A percentile compares a stretch with the other conserved stretches of the same genome.
phyloP scores from a whole-genome alignment of 2,797 vertebrate genomes.

The Sebastes goodei region DNA sequence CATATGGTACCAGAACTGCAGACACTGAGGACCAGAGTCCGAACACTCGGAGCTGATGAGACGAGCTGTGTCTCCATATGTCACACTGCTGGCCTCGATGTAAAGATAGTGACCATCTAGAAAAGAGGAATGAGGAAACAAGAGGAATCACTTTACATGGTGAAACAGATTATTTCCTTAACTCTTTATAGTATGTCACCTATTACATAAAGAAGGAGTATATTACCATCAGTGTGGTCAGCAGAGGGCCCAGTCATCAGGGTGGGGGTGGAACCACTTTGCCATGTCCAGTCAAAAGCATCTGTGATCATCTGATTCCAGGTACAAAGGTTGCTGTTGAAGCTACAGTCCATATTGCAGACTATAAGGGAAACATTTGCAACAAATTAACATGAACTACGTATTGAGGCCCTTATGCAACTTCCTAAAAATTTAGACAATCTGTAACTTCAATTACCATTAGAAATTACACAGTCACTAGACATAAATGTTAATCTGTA shows the following conservation, averaged over 20 bases:
- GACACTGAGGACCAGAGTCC: slow-evolving; percentile 74
- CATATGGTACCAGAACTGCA: slow-evolving; percentile 86
- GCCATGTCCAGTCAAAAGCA: slow-evolving; percentile 82
- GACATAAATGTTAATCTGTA: slow-evolving; percentile 39
- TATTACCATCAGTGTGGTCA: slow-evolving; percentile 79
- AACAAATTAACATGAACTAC: background rate
- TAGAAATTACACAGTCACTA: background rate
- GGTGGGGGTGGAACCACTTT: slow-evolving; percentile 74
- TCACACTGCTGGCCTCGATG: slow-evolving; percentile 69
- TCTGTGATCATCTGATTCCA: slow-evolving; percentile 79
- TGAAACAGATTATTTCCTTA: background rate
- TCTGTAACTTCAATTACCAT: background rate
- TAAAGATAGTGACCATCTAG: slow-evolving; percentile 79
- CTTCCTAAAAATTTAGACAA: background rate
- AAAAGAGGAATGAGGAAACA: background rate
- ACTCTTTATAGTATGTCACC: background rate
- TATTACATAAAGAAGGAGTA: background rate
- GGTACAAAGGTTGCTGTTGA: slow-evolving; percentile 55
- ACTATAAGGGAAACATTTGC: slow-evolving; percentile 46
- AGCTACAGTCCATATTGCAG: slow-evolving; percentile 56
- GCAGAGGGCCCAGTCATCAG: slow-evolving; percentile 74
- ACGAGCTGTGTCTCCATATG: slow-evolving; percentile 74
- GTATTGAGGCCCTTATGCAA: background rate
- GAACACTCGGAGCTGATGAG: slow-evolving; percentile 76
- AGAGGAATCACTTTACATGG: background rate